Evolutionary conservation across 2,888 invertebrate genomes (phyloP).

Genomic region (Melipona bicolor): DNA sequence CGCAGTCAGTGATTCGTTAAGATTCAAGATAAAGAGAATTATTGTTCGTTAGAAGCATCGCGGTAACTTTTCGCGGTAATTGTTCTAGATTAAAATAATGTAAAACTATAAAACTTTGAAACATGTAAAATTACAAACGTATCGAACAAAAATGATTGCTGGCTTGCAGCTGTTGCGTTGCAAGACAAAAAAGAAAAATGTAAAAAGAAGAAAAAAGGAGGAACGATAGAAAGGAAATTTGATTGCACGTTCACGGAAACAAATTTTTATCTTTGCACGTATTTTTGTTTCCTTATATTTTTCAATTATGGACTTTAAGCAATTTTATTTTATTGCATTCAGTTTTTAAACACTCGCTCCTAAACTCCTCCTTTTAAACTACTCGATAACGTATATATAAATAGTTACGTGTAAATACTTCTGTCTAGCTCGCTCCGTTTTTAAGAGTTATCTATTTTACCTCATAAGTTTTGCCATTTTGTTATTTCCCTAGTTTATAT

Average conservation of each 20-base stretch:
- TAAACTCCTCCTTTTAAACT: neutral
- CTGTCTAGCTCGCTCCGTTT: neutral
- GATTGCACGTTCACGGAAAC: neutral
- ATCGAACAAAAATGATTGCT: neutral
- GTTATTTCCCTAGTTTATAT: neutral
- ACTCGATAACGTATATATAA: neutral
- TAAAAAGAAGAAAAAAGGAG: neutral
- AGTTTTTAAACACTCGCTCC: neutral
- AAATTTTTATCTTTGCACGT: neutral
- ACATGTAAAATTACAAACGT: neutral
- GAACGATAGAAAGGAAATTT: neutral
- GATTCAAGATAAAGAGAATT: conserved; percentile 17
- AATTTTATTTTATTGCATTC: no score
- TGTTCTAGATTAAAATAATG: neutral
- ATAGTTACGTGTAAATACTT: no score
- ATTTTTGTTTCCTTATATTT: neutral
- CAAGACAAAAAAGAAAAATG: neutral
- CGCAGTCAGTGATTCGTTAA: neutral
- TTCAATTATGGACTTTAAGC: neutral
- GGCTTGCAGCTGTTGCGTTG: neutral
- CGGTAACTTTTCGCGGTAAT: neutral
- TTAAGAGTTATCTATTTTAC: neutral
- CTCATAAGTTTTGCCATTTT: neutral
- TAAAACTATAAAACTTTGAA: neutral
- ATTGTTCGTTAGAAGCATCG: conserved; percentile 1